phyloP scores from a whole-genome alignment of 2,113 vertebrate species.

The Caracal caracal region DNA sequence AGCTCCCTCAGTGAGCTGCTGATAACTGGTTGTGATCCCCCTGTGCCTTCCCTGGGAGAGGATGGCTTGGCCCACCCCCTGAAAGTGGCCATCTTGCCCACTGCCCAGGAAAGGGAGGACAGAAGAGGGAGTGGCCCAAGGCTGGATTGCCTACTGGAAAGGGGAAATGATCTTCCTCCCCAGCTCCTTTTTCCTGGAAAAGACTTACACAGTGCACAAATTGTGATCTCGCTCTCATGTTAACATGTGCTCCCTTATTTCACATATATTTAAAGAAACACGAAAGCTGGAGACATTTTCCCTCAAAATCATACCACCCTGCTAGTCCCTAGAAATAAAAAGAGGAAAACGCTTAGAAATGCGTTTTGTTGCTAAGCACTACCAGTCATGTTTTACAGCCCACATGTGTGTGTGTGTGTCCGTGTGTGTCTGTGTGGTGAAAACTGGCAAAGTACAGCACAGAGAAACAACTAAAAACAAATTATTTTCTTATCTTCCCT shows the following conservation, averaged over 20 bases:
- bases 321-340: constrained; percentile 2
- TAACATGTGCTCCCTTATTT: background rate
- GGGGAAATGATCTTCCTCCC: background rate
- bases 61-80: background rate
- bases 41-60: background rate
- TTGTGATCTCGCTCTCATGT: background rate
- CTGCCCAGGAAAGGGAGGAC: background rate
- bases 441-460: background rate
- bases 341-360: background rate
- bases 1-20: background rate
- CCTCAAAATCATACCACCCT: background rate
- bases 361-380: background rate
- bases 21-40: background rate
- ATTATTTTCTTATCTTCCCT: background rate
- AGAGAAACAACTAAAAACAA: background rate
- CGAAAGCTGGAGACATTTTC: background rate
- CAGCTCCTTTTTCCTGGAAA: background rate
- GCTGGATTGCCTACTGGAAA: background rate
- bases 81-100: background rate
- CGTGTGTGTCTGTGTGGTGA: background rate
- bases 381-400: background rate
- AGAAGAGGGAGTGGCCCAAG: background rate
- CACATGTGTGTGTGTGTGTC: background rate
- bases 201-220: background rate
- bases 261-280: constrained; percentile 8